Base-by-base conservation (phyloP, 2,888 invertebrate species). In the Ditylenchus weischeri region DNA sequence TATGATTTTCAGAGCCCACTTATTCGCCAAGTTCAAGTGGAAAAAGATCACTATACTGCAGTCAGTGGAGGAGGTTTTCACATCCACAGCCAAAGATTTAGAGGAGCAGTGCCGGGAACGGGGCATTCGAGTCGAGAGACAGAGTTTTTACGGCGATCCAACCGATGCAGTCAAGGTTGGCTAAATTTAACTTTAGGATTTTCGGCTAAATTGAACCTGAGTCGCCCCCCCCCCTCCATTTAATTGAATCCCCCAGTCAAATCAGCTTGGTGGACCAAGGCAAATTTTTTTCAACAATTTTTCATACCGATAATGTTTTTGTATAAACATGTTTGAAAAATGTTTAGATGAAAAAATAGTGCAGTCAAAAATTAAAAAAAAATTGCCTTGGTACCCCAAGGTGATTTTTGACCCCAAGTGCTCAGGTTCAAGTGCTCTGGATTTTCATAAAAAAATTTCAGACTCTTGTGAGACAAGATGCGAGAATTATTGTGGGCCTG, bases 11-110 rank as follows among this genome's bases (percentile, higher is more conserved):
- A 79, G 98, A 79, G 92, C 98, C 76, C 92, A 91, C 84, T 88
- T 98, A 65, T 92, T 98, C 89, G 90, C 95, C 85, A 92, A 92
- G 84, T 98, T 93, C 84, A 91, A 91, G 54, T 99, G 98, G 98
- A 92, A 91, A 19, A 88, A 92, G 69, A 92, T 98, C 72, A 95
- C 96, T 67, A 96, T 98, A 80, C 86, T 98, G 73, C 95, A 96
- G 84, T 94, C 98, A 84, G 94, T 95, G 10, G 95, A 98, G 84
- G 98, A 99, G 87, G 81, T 81, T 2, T 83, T 83, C 66, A 75
- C 87, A 92, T 76, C 79, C 90, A 98, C 96, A 1, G 94, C 95
- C 35, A 94, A 96, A 86, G 95, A 98, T 84, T 86, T 98, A 77
- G 96, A 98, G 63, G 71, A 72, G 51, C 89, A 93, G 72, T 95